Evolutionary conservation across 2,113 vertebrate genomes (phyloP).

Genomic region (Thunnus maccoyii): DNA sequence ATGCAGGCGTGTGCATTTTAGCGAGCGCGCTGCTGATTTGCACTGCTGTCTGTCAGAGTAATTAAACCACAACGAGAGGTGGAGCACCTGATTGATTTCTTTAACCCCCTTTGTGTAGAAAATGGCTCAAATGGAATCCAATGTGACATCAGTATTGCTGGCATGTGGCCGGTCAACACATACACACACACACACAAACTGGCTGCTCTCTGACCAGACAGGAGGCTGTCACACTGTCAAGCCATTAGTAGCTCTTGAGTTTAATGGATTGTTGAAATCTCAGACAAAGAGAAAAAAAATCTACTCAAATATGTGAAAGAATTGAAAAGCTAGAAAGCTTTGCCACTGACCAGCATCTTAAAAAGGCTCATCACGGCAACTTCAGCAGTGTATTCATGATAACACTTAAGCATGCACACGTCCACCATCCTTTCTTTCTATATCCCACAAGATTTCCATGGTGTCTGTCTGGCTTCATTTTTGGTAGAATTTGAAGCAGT

Average conservation of each 20-base stretch:
- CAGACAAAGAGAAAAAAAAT: constrained; percentile 41
- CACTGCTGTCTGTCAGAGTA: constrained; percentile 64
- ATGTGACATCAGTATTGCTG: constrained; percentile 35
- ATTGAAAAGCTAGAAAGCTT: background rate
- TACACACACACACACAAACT: background rate
- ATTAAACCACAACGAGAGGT: constrained; percentile 69
- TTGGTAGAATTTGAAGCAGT: constrained; percentile 52
- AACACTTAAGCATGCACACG: background rate
- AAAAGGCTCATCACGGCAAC: background rate
- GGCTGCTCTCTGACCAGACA: constrained; percentile 24
- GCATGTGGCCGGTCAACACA: constrained; percentile 18
- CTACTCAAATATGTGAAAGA: constrained; percentile 21
- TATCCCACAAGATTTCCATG: background rate
- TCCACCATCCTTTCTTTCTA: background rate
- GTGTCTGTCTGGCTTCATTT: constrained; percentile 38
- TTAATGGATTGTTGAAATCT: constrained; percentile 49
- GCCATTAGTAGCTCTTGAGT: constrained; percentile 35
- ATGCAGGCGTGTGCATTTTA: constrained; percentile 53
- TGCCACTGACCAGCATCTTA: background rate
- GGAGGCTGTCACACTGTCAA: constrained; percentile 10
- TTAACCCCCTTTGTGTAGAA: constrained; percentile 53
- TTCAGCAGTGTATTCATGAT: constrained; percentile 19
- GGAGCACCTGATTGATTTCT: constrained; percentile 67
- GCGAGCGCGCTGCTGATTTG: constrained; percentile 54
- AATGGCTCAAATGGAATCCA: constrained; percentile 53